Percentiles rank a stretch among this genome's conserved stretches.
Evolutionary conservation across 2,797 vertebrate species (phyloP).

Genomic region (Sebastolobus altivelis): DNA sequence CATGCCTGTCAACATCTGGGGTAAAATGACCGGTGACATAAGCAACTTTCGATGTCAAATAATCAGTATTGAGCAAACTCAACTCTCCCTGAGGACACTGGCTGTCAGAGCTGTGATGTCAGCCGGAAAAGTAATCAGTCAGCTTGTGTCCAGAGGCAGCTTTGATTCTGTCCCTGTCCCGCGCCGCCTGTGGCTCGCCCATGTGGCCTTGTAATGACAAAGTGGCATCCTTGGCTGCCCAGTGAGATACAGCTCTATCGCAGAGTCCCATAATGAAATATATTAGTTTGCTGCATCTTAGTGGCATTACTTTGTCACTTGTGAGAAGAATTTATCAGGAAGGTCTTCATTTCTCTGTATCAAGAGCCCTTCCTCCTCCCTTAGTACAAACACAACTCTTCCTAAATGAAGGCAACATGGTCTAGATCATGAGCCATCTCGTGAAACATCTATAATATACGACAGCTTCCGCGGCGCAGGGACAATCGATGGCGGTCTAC

Average conservation of each 20-base stretch:
- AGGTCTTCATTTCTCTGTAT: slow-evolving; percentile 73
- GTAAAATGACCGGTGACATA: slow-evolving; percentile 22
- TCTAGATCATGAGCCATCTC: slow-evolving; percentile 69
- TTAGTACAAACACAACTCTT: slow-evolving; percentile 78
- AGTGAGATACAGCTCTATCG: slow-evolving; percentile 80
- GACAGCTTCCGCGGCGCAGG: slow-evolving; percentile 52
- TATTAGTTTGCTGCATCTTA: slow-evolving; percentile 76
- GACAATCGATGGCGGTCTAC: slow-evolving; percentile 55
- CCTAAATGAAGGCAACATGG: slow-evolving; percentile 74
- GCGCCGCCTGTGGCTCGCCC: slow-evolving; percentile 37
- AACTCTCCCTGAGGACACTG: slow-evolving; percentile 53
- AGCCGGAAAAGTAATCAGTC: slow-evolving; percentile 75
- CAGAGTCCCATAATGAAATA: slow-evolving; percentile 73
- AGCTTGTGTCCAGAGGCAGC: slow-evolving; percentile 59
- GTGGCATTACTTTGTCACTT: slow-evolving; percentile 78
- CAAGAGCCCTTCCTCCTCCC: slow-evolving; percentile 71
- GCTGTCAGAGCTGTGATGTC: slow-evolving; percentile 64
- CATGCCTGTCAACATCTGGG: slow-evolving; percentile 23
- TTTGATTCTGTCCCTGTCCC: slow-evolving; percentile 67
- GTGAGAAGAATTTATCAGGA: slow-evolving; percentile 75
- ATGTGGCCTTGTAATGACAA: slow-evolving; percentile 82
- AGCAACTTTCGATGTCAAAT: slow-evolving; percentile 61
- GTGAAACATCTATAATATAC: slow-evolving; percentile 77
- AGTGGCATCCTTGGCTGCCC: slow-evolving; percentile 79
- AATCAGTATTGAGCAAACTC: slow-evolving; percentile 55